phyloP scores from a whole-genome alignment of 2,797 vertebrate genomes.

The Lindbergichthys nudifrons region DNA sequence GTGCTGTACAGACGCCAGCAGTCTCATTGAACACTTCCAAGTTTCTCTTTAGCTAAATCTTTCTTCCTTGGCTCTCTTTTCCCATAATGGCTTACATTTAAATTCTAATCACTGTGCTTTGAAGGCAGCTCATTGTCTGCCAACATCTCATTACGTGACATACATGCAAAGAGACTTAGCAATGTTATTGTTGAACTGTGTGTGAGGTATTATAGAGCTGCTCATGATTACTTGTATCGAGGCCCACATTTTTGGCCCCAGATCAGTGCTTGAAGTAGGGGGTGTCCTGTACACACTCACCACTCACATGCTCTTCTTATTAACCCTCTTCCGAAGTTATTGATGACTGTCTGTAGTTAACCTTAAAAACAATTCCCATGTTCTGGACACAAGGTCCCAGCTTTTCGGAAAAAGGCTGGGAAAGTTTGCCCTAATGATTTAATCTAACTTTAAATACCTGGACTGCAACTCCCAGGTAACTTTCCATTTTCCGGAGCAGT shows the following conservation, averaged over 20 bases:
- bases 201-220: conserved; percentile 70
- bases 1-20: conserved; percentile 39
- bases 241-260: conserved; percentile 68
- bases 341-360: conserved; percentile 58
- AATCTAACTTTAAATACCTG: conserved; percentile 28
- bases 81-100: conserved; percentile 61
- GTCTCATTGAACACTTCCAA: conserved; percentile 66
- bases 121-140: conserved; percentile 66
- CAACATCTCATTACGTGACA: conserved; percentile 72
- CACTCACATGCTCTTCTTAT: conserved; percentile 71
- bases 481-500: conserved; percentile 44
- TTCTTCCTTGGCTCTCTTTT: conserved; percentile 43
- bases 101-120: conserved; percentile 73
- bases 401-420: conserved; percentile 16
- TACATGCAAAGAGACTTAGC: conserved; percentile 61
- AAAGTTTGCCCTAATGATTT: conserved; percentile 27
- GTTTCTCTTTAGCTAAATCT: conserved; percentile 53
- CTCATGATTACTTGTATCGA: conserved; percentile 74
- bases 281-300: conserved; percentile 56
- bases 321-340: conserved; percentile 61
- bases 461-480: conserved; percentile 39
- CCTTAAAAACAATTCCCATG: conserved; percentile 51
- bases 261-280: conserved; percentile 61
- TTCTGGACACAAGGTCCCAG: conserved; percentile 9
- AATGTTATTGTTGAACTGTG: conserved; percentile 71